Conservation (phyloP, 2,797 vertebrate species). For the Centropyge bicolor region DNA sequence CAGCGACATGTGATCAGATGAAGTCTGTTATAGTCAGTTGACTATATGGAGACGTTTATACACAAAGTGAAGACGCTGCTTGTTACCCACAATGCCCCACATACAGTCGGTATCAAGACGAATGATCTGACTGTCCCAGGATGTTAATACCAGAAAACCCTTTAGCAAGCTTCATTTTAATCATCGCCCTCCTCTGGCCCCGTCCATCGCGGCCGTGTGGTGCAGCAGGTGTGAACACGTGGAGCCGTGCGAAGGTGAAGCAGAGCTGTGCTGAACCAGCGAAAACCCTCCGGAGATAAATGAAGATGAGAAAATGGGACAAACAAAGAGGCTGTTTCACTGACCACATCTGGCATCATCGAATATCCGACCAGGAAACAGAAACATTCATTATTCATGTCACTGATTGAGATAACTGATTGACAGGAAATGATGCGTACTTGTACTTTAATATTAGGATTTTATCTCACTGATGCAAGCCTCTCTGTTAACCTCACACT, state of each 20-base stretch:
- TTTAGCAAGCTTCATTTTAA: neutral
- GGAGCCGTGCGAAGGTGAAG: neutral
- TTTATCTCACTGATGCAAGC: neutral
- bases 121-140: too few relatives aligned
- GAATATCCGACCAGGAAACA: neutral
- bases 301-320: constrained; percentile 9
- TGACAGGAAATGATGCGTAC: neutral
- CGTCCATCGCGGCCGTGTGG: neutral
- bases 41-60: too few relatives aligned
- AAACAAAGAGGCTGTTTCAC: constrained; percentile 13
- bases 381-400: neutral
- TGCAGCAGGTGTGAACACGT: constrained; percentile 7
- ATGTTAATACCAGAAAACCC: neutral
- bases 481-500: neutral
- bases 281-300: constrained; percentile 1
- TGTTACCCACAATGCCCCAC: too few relatives aligned
- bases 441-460: neutral
- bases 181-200: neutral
- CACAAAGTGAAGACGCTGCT: neutral
- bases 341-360: neutral
- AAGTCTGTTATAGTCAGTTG: neutral
- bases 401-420: neutral
- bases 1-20: neutral
- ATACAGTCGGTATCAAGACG: neutral
- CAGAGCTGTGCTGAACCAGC: constrained; percentile 12